A percentile compares a stretch with the other conserved stretches of the same genome.
These are phyloP conservation scores for Branchinecta lynchi DNA, from an alignment of 1,140 invertebrate species.

Conservation along the genomic window DNA sequence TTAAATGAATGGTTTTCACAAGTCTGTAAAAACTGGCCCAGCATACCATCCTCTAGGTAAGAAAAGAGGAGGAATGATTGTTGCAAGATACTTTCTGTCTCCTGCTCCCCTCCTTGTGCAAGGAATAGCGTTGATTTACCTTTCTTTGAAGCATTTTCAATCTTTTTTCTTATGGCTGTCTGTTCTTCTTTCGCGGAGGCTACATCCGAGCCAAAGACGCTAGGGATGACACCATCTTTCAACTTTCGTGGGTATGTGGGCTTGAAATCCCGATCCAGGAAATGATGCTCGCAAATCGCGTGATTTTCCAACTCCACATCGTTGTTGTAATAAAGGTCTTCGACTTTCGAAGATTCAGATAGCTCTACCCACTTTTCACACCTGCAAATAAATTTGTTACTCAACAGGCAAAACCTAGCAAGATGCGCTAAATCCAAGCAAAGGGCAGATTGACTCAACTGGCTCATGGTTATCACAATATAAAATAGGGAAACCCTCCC, in stretches of 20 bases:
- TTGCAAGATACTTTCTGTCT: too few species aligned
- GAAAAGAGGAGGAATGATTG: too few species aligned
- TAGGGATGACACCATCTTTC: neutral
- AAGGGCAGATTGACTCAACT: too few species aligned
- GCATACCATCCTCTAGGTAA: too few species aligned
- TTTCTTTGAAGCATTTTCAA: constrained; percentile 4
- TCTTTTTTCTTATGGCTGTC: neutral
- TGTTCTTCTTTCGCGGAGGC: neutral
- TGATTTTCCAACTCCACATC: neutral
- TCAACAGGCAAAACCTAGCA: neutral
- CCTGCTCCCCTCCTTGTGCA: too few species aligned
- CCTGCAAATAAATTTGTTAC: neutral
- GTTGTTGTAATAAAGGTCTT: neutral
- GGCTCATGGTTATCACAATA: too few species aligned
- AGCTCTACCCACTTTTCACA: constrained; percentile 3
- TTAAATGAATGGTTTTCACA: too few species aligned
- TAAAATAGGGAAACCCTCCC: too few species aligned
- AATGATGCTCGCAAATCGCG: neutral
- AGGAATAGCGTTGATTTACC: neutral
- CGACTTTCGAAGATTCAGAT: neutral
- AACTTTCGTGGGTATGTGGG: neutral
- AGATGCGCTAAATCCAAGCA: too few species aligned
- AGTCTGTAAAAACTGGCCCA: too few species aligned
- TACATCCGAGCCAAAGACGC: neutral
- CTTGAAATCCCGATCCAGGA: neutral